Evolutionary conservation across 2,113 vertebrate species (phyloP).

Genomic region (Eira barbara): DNA sequence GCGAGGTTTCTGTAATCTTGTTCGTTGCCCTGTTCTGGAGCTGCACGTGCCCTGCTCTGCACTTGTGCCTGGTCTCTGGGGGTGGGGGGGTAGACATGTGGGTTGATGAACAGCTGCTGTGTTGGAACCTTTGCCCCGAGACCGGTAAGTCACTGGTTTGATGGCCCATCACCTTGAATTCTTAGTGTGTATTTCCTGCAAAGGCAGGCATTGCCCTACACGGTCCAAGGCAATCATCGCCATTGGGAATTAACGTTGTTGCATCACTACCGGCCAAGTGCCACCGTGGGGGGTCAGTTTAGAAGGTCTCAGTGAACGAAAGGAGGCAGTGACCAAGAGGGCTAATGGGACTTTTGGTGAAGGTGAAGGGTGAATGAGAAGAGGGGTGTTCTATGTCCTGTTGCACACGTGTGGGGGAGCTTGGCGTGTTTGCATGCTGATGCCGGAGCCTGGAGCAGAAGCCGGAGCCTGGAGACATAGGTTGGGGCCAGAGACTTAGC

Average conservation of each 20-base stretch:
- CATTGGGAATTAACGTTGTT: neutral
- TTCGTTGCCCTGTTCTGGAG: neutral
- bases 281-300: fast-evolving
- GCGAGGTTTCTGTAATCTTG: neutral
- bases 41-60: too few relatives aligned
- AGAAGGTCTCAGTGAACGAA: neutral
- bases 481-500: neutral
- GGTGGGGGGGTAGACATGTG: too few relatives aligned
- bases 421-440: neutral
- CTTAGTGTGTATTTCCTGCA: neutral
- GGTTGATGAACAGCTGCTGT: neutral
- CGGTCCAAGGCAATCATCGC: fast-evolving
- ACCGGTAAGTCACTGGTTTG: neutral
- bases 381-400: fast-evolving
- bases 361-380: neutral
- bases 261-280: fast-evolving
- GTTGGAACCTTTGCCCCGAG: neutral
- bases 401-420: neutral
- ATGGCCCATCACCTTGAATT: too few relatives aligned
- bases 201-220: neutral
- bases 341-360: neutral
- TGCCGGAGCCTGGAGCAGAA: neutral
- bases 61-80: fast-evolving
- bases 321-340: neutral
- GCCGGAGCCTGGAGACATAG: neutral